These are phyloP conservation scores for Emydoidea blandingii DNA, from an alignment of 2,797 vertebrate species.

Conservation along the genomic window DNA sequence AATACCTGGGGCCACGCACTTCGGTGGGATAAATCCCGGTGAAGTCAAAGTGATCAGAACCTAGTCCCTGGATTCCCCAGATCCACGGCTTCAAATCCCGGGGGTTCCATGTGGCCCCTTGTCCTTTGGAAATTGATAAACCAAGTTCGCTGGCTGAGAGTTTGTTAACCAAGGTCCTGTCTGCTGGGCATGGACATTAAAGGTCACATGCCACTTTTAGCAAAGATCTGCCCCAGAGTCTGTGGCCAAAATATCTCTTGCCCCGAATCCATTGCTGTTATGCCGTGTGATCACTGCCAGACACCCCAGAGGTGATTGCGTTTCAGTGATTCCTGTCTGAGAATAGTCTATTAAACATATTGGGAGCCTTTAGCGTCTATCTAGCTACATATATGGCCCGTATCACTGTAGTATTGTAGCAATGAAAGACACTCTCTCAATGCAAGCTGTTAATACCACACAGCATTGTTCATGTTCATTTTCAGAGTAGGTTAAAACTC, in stretches of 20 bases:
- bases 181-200: background rate
- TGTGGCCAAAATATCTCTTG: accelerated
- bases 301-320: background rate
- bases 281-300: background rate
- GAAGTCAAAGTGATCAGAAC: background rate
- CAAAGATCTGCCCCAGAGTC: accelerated
- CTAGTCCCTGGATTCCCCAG: background rate
- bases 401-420: background rate
- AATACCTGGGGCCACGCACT: background rate
- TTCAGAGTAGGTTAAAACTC: background rate
- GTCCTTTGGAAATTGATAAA: background rate
- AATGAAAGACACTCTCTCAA: background rate
- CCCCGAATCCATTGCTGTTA: background rate
- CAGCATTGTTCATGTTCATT: accelerated
- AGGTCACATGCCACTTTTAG: background rate
- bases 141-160: background rate
- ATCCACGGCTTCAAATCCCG: background rate
- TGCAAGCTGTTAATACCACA: background rate
- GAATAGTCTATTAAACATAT: background rate
- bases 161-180: background rate
- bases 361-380: accelerated
- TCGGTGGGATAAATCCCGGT: background rate
- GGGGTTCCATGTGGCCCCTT: background rate
- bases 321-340: background rate
- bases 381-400: background rate